Conservation (phyloP, 2,888 invertebrate genomes). For the Electrophaes corylata region DNA sequence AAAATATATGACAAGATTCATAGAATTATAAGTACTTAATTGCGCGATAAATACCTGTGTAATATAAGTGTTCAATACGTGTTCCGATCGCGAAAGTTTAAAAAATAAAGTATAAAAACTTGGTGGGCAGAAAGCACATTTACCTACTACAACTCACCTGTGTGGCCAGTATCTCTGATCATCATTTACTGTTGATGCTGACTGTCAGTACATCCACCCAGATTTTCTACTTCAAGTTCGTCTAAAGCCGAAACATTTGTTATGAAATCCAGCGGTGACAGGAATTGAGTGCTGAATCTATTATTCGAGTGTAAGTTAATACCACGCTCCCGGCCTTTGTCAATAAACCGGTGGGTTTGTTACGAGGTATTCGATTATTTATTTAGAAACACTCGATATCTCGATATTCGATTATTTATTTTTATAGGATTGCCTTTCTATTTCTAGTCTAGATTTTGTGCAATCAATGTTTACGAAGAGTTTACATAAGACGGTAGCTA, state of each 20-base stretch:
- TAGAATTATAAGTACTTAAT: too few species aligned
- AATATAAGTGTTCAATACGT: too few species aligned
- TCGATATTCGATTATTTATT: background rate
- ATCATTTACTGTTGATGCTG: too few species aligned
- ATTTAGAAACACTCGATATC: slow-evolving; percentile 26
- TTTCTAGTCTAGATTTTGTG: slow-evolving; percentile 1
- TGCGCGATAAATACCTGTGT: too few species aligned
- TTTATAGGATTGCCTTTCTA: slow-evolving; percentile 14
- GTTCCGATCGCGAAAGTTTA: too few species aligned
- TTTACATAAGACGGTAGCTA: too few species aligned
- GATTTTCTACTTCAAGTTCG: background rate
- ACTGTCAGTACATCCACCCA: background rate
- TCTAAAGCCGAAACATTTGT: slow-evolving; percentile 61
- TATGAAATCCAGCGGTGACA: slow-evolving; percentile 64
- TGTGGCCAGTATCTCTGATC: too few species aligned
- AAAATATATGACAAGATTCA: background rate
- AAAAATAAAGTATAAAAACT: too few species aligned
- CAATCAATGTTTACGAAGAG: background rate
- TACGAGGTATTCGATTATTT: slow-evolving; percentile 41
- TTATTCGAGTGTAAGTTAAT: slow-evolving; percentile 66
- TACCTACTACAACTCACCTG: too few species aligned
- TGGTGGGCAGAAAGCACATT: too few species aligned
- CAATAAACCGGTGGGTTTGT: slow-evolving; percentile 51
- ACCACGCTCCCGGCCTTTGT: slow-evolving; percentile 58
- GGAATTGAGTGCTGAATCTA: slow-evolving; percentile 68